Evolutionary conservation across 2,888 invertebrate genomes (phyloP).

Genomic region (Lasioglossum pauxillum): DNA sequence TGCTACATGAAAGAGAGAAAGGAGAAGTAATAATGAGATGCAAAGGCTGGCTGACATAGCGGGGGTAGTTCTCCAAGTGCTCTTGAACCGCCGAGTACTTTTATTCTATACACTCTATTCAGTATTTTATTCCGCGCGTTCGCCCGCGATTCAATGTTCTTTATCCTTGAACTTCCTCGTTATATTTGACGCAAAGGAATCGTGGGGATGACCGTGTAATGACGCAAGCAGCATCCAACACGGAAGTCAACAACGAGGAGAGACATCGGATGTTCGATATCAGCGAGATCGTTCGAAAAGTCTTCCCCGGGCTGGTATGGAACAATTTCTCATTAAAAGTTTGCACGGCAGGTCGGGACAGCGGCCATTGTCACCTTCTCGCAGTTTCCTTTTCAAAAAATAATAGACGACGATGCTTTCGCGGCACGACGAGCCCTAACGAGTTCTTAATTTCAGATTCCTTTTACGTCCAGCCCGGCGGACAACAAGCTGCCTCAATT

Average conservation of each 20-base stretch:
- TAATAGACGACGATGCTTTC: slow-evolving; percentile 41
- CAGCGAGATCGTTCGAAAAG: slow-evolving; percentile 19
- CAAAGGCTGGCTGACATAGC: neutral
- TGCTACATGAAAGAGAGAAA: neutral
- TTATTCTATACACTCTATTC: neutral
- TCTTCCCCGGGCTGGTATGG: slow-evolving; percentile 27
- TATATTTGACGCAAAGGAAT: neutral
- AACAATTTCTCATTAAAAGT: slow-evolving; percentile 64
- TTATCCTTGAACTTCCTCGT: neutral
- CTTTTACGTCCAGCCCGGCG: slow-evolving; percentile 19
- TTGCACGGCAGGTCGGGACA: slow-evolving; percentile 35
- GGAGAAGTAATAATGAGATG: neutral
- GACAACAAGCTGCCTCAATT: slow-evolving; percentile 56
- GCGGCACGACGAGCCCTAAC: slow-evolving; percentile 30
- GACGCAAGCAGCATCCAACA: neutral
- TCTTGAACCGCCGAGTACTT: neutral
- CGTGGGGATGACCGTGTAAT: neutral
- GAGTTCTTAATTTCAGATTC: slow-evolving; percentile 54
- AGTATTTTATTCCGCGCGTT: neutral
- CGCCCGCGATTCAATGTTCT: neutral
- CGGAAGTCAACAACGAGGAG: slow-evolving; percentile 17
- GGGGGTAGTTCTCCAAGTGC: neutral
- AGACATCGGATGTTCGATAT: slow-evolving; percentile 37
- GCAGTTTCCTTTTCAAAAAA: slow-evolving; percentile 40
- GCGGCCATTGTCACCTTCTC: slow-evolving; percentile 52